Conservation (phyloP, 2,113 vertebrate species). For the Ahaetulla prasina region DNA sequence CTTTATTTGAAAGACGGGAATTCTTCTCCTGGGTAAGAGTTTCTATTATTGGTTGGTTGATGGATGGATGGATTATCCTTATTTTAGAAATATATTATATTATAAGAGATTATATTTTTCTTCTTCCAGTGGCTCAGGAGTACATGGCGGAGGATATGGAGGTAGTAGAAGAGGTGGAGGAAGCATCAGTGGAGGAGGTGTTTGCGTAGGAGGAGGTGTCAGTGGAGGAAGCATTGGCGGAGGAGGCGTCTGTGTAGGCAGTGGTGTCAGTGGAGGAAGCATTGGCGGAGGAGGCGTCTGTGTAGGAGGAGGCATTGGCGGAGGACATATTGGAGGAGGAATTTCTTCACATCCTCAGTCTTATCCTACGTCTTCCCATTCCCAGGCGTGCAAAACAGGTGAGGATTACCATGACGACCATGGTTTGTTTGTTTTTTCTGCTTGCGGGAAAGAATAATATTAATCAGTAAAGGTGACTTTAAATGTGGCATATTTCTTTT, state of each 20-base stretch:
- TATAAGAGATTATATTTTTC: not conserved
- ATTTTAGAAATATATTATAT: too few species aligned
- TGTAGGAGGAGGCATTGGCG: not conserved
- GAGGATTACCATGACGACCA: not conserved
- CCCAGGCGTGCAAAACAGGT: not conserved
- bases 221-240: not conserved
- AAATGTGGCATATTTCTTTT: not conserved
- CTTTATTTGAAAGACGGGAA: not conserved
- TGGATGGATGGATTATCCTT: not conserved
- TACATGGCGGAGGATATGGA: not conserved
- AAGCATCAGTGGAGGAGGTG: not conserved
- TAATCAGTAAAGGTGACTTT: not conserved
- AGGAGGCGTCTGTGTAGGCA: not conserved
- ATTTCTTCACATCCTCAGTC: conserved; percentile 48
- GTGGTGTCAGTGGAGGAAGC: not conserved
- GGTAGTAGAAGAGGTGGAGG: not conserved
- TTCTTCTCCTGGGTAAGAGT: not conserved
- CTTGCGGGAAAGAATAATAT: not conserved
- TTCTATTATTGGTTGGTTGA: not conserved
- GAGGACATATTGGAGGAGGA: not conserved
- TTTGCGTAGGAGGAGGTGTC: not conserved
- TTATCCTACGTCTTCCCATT: conserved; percentile 1
- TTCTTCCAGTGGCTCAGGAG: not conserved
- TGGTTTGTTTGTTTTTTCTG: not conserved
- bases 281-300: not conserved